phyloP scores from a whole-genome alignment of 37 sponge, comb jelly and placozoan genomes.

The Mnemiopsis leidyi region DNA sequence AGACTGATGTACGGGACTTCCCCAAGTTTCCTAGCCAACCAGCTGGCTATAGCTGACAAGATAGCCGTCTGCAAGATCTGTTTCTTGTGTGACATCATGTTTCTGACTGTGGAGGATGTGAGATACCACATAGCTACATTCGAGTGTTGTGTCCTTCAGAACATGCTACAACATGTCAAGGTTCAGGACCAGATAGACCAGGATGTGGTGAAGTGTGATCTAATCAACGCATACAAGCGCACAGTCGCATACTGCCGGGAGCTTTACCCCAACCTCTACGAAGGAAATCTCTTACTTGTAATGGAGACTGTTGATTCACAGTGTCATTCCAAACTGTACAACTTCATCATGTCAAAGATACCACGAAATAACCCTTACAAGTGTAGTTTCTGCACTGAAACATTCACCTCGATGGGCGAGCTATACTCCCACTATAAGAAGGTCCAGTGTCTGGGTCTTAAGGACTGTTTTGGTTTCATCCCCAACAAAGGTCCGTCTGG shows the following conservation, averaged over 20 bases:
- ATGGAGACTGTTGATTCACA: not conserved
- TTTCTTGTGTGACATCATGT: slow-evolving; percentile 55
- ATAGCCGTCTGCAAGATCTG: slow-evolving; percentile 21
- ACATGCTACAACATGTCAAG: not conserved
- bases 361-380: slow-evolving; percentile 31
- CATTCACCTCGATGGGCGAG: not conserved
- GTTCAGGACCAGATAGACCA: not conserved
- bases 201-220: not conserved
- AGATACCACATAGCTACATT: slow-evolving; percentile 39
- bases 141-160: not conserved
- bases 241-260: not conserved
- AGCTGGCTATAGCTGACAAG: slow-evolving; percentile 40
- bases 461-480: slow-evolving; percentile 19
- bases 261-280: slow-evolving; percentile 10
- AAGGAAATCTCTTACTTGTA: slow-evolving; percentile 16
- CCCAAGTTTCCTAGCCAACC: not conserved
- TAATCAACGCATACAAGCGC: slow-evolving; percentile 57
- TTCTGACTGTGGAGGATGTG: not conserved
- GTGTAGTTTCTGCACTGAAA: slow-evolving; percentile 2
- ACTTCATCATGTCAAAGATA: slow-evolving; percentile 41
- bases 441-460: slow-evolving; percentile 6
- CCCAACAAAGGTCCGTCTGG: not conserved
- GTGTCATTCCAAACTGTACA: slow-evolving; percentile 11
- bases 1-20: slow-evolving; percentile 15
- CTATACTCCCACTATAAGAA: slow-evolving; percentile 35